Evolutionary conservation across 2,888 invertebrate species (phyloP).

Genomic region (Onchidella celtica): DNA sequence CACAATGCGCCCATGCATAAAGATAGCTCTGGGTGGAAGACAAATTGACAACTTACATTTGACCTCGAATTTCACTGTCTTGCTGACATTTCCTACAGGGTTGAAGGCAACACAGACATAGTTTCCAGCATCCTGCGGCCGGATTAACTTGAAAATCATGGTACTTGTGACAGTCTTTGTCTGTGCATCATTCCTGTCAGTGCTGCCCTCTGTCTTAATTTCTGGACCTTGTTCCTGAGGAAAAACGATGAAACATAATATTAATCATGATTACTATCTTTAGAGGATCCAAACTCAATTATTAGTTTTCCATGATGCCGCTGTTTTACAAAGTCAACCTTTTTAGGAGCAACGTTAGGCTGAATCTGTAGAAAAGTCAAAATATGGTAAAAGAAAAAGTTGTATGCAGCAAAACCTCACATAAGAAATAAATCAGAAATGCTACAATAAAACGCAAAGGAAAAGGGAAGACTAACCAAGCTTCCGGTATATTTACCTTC

Average conservation of each 20-base stretch:
- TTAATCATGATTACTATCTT: too few species aligned
- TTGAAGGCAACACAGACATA: conserved; percentile 37
- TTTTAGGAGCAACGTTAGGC: too few species aligned
- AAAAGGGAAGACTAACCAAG: too few species aligned
- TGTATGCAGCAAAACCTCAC: too few species aligned
- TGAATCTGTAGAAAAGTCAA: too few species aligned
- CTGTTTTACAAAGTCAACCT: not conserved
- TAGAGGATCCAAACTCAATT: not conserved
- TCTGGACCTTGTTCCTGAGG: conserved; percentile 6
- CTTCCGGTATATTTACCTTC: too few species aligned
- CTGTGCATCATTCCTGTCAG: conserved; percentile 16
- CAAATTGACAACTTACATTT: too few species aligned
- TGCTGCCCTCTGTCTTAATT: not conserved
- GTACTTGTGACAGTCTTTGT: conserved; percentile 13
- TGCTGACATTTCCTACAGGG: conserved; percentile 18
- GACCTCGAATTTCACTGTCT: conserved; percentile 27
- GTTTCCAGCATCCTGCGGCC: conserved; percentile 14
- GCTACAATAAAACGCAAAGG: too few species aligned
- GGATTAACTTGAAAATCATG: conserved; percentile 1
- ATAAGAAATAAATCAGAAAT: too few species aligned
- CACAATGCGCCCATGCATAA: too few species aligned
- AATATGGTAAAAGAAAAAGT: too few species aligned
- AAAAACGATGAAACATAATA: not conserved
- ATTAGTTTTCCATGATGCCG: not conserved
- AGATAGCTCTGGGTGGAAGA: too few species aligned